Percentiles rank a stretch among this genome's conserved stretches.
Conservation (phyloP, 35 echinoderm and acorn worm genomes). For the Lytechinus pictus region DNA sequence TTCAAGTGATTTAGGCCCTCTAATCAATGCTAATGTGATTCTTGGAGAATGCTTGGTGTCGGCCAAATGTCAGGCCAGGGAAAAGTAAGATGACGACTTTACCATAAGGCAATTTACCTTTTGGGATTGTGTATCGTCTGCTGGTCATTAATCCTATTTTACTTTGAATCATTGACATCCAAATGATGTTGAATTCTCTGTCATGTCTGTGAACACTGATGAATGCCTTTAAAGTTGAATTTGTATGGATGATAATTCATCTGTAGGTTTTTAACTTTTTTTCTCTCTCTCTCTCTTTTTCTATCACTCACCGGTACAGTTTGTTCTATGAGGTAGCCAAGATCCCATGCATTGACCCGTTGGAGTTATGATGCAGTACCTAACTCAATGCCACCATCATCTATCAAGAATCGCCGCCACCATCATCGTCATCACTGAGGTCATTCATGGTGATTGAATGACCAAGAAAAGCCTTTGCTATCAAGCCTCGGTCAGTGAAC, state of each 20-base stretch:
- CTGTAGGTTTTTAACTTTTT: not conserved
- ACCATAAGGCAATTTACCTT: no score
- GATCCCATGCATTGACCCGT: constrained; percentile 67
- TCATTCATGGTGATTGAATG: not conserved
- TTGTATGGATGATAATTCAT: no score
- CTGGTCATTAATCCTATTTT: no score
- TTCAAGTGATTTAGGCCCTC: no score
- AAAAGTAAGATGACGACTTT: no score
- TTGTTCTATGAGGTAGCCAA: constrained; percentile 95
- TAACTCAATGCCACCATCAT: not conserved
- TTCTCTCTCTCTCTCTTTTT: not conserved
- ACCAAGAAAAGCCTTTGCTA: not conserved
- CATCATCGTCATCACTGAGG: not conserved
- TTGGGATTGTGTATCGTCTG: no score
- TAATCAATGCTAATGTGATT: no score
- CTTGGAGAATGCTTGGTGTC: no score
- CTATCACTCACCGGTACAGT: constrained; percentile 55
- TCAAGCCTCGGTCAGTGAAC: not conserved
- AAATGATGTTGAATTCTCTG: no score
- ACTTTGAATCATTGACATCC: no score
- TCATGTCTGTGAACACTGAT: not conserved
- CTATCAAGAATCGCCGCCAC: not conserved
- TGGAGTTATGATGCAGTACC: constrained; percentile 34
- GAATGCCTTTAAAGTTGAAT: not conserved
- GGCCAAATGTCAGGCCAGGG: no score